Evolutionary conservation across 2,113 vertebrate genomes (phyloP).

Genomic region (Emydocephalus ijimae): DNA sequence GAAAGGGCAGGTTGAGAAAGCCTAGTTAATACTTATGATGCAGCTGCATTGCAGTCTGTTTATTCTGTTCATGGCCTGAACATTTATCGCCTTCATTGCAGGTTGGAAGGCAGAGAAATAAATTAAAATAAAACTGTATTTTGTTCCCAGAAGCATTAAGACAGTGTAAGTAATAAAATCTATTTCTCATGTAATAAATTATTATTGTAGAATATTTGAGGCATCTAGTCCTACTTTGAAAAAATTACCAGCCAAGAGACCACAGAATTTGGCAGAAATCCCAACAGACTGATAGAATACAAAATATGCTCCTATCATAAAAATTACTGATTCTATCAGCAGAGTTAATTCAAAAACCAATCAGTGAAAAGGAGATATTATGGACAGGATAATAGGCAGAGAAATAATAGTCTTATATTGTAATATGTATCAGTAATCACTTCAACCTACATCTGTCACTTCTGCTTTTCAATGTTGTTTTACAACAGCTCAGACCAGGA

Average conservation of each 20-base stretch:
- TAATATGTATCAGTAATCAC: not conserved
- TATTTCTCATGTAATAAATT: not conserved
- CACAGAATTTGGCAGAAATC: not conserved
- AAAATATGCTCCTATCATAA: not conserved
- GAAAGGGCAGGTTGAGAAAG: not conserved
- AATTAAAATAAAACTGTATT: not conserved
- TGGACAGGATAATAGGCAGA: not conserved
- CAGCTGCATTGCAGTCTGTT: not conserved
- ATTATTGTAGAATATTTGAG: not conserved
- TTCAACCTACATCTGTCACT: not conserved
- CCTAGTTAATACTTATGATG: not conserved
- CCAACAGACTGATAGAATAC: not conserved
- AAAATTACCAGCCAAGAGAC: not conserved
- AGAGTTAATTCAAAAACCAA: not conserved
- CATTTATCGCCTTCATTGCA: not conserved
- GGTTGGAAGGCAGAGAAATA: not conserved
- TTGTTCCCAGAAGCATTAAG: not conserved
- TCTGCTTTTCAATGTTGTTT: not conserved
- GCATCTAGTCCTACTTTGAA: not conserved
- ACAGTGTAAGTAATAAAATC: not conserved
- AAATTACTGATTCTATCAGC: not conserved
- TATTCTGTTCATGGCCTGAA: not conserved
- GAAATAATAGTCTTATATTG: not conserved
- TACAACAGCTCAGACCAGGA: not conserved
- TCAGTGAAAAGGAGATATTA: not conserved